phyloP scores from a whole-genome alignment of 2,797 vertebrate species.

The Argyrosomus regius region DNA sequence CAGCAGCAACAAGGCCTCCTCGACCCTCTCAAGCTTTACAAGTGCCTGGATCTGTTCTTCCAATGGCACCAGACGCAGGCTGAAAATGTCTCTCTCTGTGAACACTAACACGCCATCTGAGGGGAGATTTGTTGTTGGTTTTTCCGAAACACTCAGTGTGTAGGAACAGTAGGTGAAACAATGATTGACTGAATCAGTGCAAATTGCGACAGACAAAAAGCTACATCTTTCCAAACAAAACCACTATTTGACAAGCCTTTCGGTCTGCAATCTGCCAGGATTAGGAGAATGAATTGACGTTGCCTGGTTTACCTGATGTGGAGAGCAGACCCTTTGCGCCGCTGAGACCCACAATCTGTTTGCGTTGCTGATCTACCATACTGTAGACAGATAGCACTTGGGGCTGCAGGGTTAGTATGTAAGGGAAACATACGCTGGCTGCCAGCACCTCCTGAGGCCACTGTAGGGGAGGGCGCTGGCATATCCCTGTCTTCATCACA shows the following conservation, averaged over 20 bases:
- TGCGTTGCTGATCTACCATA: slow-evolving; percentile 80
- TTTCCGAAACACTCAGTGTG: slow-evolving; percentile 33
- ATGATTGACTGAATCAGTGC: slow-evolving; percentile 53
- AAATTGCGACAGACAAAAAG: slow-evolving; percentile 34
- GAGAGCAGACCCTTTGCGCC: slow-evolving; percentile 71
- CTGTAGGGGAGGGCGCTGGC: slow-evolving; percentile 80
- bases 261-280: slow-evolving; percentile 18
- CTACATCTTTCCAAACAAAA: slow-evolving; percentile 28
- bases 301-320: slow-evolving; percentile 70
- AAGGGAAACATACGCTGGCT: slow-evolving; percentile 77
- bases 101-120: slow-evolving; percentile 79
- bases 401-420: slow-evolving; percentile 74
- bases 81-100: slow-evolving; percentile 77
- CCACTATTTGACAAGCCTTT: slow-evolving; percentile 14
- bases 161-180: slow-evolving; percentile 28
- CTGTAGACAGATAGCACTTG: slow-evolving; percentile 79
- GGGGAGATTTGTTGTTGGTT: slow-evolving; percentile 51
- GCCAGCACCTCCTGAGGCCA: slow-evolving; percentile 80
- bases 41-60: slow-evolving; percentile 79
- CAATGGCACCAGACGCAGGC: slow-evolving; percentile 72
- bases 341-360: slow-evolving; percentile 77
- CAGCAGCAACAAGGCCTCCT: slow-evolving; percentile 79
- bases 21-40: slow-evolving; percentile 61
- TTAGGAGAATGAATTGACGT: slow-evolving; percentile 20
- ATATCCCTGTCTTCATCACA: slow-evolving; percentile 80